phyloP scores from a whole-genome alignment of 2,113 vertebrate genomes.

The Microcebus jonahi region DNA sequence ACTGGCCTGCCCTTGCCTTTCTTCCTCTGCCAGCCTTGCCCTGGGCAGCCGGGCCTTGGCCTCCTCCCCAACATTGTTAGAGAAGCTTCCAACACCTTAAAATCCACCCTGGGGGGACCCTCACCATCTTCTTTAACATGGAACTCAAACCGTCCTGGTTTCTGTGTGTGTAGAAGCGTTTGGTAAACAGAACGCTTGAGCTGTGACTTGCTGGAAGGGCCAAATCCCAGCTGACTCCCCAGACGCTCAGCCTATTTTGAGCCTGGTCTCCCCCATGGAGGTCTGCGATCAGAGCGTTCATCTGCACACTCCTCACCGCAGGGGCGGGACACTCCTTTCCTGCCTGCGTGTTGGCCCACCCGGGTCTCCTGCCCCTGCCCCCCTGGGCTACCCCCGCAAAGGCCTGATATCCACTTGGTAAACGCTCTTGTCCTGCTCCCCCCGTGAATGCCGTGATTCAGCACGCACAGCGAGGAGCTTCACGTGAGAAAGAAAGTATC shows the following conservation, averaged over 20 bases:
- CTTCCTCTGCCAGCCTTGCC: slow-evolving; percentile 37
- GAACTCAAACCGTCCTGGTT: slow-evolving; percentile 17
- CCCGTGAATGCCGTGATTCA: slow-evolving; percentile 71
- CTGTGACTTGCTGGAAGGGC: slow-evolving; percentile 72
- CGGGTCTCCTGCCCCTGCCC: not conserved
- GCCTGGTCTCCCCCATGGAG: slow-evolving; percentile 31
- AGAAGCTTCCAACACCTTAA: slow-evolving; percentile 7
- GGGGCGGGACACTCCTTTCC: not conserved
- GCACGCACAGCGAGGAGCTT: slow-evolving; percentile 58
- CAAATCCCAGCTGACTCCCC: slow-evolving; percentile 71
- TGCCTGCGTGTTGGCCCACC: not conserved
- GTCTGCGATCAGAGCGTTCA: slow-evolving; percentile 59
- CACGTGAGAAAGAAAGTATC: slow-evolving; percentile 71
- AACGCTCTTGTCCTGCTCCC: slow-evolving; percentile 41
- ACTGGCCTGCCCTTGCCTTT: not conserved
- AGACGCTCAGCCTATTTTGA: slow-evolving; percentile 64
- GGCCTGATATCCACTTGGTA: slow-evolving; percentile 45
- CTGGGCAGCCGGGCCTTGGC: not conserved
- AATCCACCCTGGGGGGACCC: not conserved
- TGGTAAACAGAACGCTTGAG: slow-evolving; percentile 75
- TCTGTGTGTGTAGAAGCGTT: slow-evolving; percentile 63
- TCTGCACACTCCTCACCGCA: not conserved
- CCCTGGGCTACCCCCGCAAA: not conserved
- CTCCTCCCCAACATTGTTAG: not conserved
- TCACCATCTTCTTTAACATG: not conserved